Conservation (phyloP, 2,113 vertebrate species). For the Athene cunicularia region DNA sequence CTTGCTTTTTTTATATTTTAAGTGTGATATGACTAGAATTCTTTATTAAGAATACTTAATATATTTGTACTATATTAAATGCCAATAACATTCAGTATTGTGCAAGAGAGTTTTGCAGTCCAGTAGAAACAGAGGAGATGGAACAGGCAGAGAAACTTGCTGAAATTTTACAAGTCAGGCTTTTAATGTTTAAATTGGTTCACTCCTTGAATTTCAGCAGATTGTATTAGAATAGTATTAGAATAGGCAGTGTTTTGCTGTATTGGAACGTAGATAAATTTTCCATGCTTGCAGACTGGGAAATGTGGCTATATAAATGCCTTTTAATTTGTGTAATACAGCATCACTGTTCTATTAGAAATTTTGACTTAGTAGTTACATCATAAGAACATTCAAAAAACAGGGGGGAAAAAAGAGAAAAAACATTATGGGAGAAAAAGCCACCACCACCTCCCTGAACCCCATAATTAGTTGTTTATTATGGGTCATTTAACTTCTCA, state of each 20-base stretch:
- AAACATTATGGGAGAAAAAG: background rate
- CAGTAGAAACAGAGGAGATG: background rate
- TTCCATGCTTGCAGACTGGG: background rate
- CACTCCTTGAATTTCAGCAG: background rate
- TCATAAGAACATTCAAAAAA: background rate
- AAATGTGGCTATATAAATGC: background rate
- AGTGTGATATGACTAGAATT: background rate
- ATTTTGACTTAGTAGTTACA: background rate
- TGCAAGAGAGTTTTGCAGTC: background rate
- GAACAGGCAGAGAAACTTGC: background rate
- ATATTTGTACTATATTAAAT: background rate
- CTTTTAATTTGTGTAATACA: background rate
- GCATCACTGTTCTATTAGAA: background rate
- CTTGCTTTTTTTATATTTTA: background rate
- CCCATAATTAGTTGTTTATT: constrained; percentile 37
- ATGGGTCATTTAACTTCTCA: constrained; percentile 59
- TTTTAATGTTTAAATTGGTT: background rate
- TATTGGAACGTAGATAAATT: background rate
- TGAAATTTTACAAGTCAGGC: background rate
- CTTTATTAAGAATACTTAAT: background rate
- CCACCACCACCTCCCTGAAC: background rate
- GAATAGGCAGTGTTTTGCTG: background rate
- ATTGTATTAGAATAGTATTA: background rate
- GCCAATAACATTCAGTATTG: background rate
- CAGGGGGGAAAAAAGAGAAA: background rate